Percentiles rank a stretch among this genome's conserved stretches.
phyloP scores from a whole-genome alignment of 1,140 invertebrate species.

The Platyscapa corneri region DNA sequence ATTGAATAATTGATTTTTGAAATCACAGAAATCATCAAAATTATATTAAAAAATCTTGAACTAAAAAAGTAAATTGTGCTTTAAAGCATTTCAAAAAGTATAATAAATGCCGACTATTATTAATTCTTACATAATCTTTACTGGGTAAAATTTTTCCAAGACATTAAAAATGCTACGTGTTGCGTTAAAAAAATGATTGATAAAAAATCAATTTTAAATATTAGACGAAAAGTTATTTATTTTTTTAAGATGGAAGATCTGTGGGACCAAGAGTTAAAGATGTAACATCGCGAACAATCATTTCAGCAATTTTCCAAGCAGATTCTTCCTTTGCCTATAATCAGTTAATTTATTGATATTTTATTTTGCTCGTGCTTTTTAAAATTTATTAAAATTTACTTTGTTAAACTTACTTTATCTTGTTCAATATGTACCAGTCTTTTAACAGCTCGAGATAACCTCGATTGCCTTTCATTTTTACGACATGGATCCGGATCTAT shows the following conservation, averaged over 20 bases:
- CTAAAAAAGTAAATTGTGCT: slow-evolving; percentile 32
- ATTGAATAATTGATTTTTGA: slow-evolving; percentile 12
- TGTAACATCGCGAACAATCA: slow-evolving; percentile 94
- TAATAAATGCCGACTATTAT: not conserved
- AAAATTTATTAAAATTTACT: slow-evolving; percentile 40
- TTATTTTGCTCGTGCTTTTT: not conserved
- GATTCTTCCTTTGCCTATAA: slow-evolving; percentile 91
- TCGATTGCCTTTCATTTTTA: slow-evolving; percentile 77
- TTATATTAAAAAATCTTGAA: slow-evolving; percentile 20
- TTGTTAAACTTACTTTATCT: slow-evolving; percentile 77
- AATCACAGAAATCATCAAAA: slow-evolving; percentile 38
- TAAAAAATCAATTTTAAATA: slow-evolving; percentile 39
- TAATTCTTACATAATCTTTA: not conserved
- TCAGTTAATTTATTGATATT: not conserved
- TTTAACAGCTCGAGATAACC: slow-evolving; percentile 81
- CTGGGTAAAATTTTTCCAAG: slow-evolving; percentile 16
- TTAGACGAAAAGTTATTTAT: slow-evolving; percentile 26
- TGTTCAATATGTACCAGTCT: slow-evolving; percentile 86
- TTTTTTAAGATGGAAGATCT: slow-evolving; percentile 66
- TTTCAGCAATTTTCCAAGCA: slow-evolving; percentile 95
- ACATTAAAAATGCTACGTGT: slow-evolving; percentile 9
- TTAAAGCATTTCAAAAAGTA: slow-evolving; percentile 5
- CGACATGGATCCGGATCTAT: slow-evolving; percentile 89
- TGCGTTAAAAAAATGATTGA: slow-evolving; percentile 3
- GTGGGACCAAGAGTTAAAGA: slow-evolving; percentile 82